Base-by-base conservation (phyloP, 1,140 invertebrate species). In the Drosophila chauvacae region DNA sequence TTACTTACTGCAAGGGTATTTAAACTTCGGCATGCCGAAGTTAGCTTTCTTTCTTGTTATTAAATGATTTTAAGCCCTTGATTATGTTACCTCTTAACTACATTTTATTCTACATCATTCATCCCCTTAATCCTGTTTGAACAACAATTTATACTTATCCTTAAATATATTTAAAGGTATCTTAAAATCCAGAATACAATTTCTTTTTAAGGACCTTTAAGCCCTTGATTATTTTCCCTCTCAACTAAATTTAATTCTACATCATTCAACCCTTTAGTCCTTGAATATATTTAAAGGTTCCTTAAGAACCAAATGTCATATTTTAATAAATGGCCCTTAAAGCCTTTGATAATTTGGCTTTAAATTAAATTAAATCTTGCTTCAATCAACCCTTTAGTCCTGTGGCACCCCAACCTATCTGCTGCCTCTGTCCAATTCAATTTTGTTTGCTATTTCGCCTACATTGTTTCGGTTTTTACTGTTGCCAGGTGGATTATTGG, bases 311-410 rank as follows among this genome's bases (percentile, higher is more conserved):
- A 0, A 18, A 26, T 44, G 2, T n/a, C 14, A 55, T 16, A 41
- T 42, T 37, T 55, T 7, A 55, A 16, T 16, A 16, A 55, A 37
- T 14, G 13, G 14, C 18, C 51, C 51, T 60, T 64, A 33, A 61
- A 44, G 55, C 26, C 35, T 33, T 42, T 42, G 16, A 28, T 16
- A 11, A 11, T 28, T 35, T 23, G 10, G 14, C 41, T 23, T 14
- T 26, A 6, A 50, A 73, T 78, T 82, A 44, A 78, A 82, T 82
- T 78, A 10, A 74, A 65, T 65, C 45, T 69, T 73, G n/a, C 33
- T 58, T 58, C 10, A 61, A 42, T 61, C 30, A 61, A 62, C 30
- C 63, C 51, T 42, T 42, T 45, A 33, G 33, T 55, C 30, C 51
- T 55, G 51, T 23, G 51, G 51, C 51, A 30, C 10, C 5, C 48